Evolutionary conservation across 2,113 vertebrate species (phyloP).

Genomic region (Amphiprion ocellaris): DNA sequence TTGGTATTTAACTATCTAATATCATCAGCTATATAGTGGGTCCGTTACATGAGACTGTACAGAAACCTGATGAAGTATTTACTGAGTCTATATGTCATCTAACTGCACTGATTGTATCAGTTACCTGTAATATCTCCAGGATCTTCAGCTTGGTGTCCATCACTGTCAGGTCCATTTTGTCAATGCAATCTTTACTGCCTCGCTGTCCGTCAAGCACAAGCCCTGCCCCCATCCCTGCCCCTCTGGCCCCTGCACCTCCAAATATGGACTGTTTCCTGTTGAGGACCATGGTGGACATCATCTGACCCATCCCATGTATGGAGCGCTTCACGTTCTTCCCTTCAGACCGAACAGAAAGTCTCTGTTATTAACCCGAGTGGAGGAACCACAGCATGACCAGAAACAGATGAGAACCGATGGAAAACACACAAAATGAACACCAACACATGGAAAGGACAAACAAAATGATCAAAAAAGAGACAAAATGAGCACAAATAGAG

Average conservation of each 20-base stretch:
- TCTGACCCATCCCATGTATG: slow-evolving; percentile 97
- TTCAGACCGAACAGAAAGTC: slow-evolving; percentile 34
- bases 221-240: slow-evolving; percentile 73
- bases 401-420: too few relatives aligned
- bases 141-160: slow-evolving; percentile 99
- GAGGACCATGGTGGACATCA: slow-evolving; percentile 99
- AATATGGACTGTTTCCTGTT: slow-evolving; percentile 94
- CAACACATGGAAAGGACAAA: too few relatives aligned
- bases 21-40: too few relatives aligned
- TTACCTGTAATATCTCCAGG: slow-evolving; percentile 95
- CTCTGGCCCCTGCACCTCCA: slow-evolving; percentile 77
- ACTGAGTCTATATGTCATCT: too few relatives aligned
- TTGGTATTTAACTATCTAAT: too few relatives aligned
- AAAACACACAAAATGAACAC: too few relatives aligned
- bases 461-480: too few relatives aligned
- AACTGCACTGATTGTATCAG: neutral
- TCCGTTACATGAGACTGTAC: too few relatives aligned
- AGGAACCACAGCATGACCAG: too few relatives aligned
- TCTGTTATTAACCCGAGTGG: neutral
- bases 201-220: slow-evolving; percentile 76
- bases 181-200: slow-evolving; percentile 88
- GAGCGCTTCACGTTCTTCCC: slow-evolving; percentile 95
- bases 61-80: too few relatives aligned
- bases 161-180: slow-evolving; percentile 93
- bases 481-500: too few relatives aligned